Evolutionary conservation across 2,888 invertebrate genomes (phyloP), one percentile per base, ranked within the genome.

Genomic region (Rhyacophila evoluta): DNA sequence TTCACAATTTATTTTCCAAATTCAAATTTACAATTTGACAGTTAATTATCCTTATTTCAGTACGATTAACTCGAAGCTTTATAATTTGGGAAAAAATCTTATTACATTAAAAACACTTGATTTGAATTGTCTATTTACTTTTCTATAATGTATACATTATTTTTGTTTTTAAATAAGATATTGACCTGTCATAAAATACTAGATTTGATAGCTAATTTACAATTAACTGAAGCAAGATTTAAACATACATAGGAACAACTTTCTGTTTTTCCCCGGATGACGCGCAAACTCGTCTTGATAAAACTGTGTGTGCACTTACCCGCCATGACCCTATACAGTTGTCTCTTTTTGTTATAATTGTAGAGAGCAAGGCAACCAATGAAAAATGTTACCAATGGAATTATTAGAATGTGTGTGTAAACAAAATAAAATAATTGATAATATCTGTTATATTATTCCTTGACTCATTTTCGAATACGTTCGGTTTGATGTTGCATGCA

Each of bases 381-480:
- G 25, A 55, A 2, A 25, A 3, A 10, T 25, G 2, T 25, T n/a
- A 12, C 15, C 39, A 2, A 4, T 39, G 39, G 15, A 55, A 6
- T 6, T 55, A 55, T 55, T 55, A 75, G 70, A 75, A 41, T 29
- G 6, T 33, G 11, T 12, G 33, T 75, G 75, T 75, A 75, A 71
- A 75, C 75, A 75, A 70, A 75, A 55, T 55, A 55, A 33, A 19
- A 55, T 19, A 36, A 41, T 71, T 55, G 55, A 41, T 41, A 39
- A 19, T 70, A 70, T 75, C 70, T 27, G 55, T 55, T 25, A 55
- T 55, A 19, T n/a, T n/a, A 55, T 33, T 10, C 27, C 39, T 75
- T 75, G 75, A 75, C 41, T 75, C 75, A 75, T 70, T 75, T 75
- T 41, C 37, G 33, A 74, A 74, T 39, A 28, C 55, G 55, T 25